A percentile compares a stretch with the other conserved stretches of the same genome.
phyloP scores from a whole-genome alignment of 2,797 vertebrate species.

The Onychomys torridus region DNA sequence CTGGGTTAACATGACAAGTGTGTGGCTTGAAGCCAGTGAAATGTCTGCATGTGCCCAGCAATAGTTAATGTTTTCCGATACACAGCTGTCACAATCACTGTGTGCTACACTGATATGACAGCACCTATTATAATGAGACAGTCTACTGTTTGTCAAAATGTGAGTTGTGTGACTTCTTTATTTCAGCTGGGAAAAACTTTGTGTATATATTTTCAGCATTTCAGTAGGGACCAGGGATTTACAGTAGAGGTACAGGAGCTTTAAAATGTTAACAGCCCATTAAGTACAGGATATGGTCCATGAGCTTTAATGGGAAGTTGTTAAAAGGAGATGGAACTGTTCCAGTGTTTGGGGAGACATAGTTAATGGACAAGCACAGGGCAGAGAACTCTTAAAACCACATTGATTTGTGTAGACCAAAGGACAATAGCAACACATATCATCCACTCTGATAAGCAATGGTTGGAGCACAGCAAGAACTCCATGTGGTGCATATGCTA shows the following conservation, averaged over 20 bases:
- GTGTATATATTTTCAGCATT: slow-evolving; percentile 77
- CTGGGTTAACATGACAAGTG: slow-evolving; percentile 53
- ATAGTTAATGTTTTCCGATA: slow-evolving; percentile 44
- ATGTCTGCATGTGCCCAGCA: slow-evolving; percentile 39
- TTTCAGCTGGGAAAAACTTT: slow-evolving; percentile 71
- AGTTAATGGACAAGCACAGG: slow-evolving; percentile 76
- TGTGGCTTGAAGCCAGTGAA: slow-evolving; percentile 58
- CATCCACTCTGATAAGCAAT: slow-evolving; percentile 30
- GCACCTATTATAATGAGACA: slow-evolving; percentile 30
- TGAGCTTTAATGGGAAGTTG: slow-evolving; percentile 85
- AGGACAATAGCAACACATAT: slow-evolving; percentile 5
- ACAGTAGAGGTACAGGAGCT: slow-evolving; percentile 82
- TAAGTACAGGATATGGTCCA: slow-evolving; percentile 85
- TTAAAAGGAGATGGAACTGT: slow-evolving; percentile 83
- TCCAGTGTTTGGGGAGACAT: slow-evolving; percentile 67
- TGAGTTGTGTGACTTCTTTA: slow-evolving; percentile 57
- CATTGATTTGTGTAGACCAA: slow-evolving; percentile 22
- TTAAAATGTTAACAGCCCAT: slow-evolving; percentile 86
- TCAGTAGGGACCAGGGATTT: slow-evolving; percentile 81
- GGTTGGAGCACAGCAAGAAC: slow-evolving; percentile 5
- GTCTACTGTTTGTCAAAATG: slow-evolving; percentile 54
- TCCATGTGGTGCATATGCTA: slow-evolving; percentile 59
- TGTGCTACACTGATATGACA: slow-evolving; percentile 16
- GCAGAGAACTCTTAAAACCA: slow-evolving; percentile 69
- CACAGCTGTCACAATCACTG: slow-evolving; percentile 14